A percentile compares a stretch with the other conserved stretches of the same genome.
These are phyloP conservation scores for Pseudoatta argentina DNA, from an alignment of 1,140 invertebrate species.

Conservation along the genomic window DNA sequence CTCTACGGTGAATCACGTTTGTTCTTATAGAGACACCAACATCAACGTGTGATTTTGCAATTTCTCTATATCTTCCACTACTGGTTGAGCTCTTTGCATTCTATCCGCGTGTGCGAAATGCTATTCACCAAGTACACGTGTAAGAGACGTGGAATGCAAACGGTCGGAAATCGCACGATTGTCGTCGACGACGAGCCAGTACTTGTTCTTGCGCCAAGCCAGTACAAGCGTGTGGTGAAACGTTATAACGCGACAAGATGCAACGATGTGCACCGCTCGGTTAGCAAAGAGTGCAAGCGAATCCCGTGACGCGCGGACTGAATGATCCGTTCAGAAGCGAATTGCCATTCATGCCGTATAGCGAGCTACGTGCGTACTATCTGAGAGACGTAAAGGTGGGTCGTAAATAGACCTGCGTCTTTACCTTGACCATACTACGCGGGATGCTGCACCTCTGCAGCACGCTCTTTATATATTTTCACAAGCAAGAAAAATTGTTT, in stretches of 20 bases:
- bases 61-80: constrained; percentile 21
- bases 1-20: not conserved
- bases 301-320: constrained; percentile 72
- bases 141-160: constrained; percentile 32
- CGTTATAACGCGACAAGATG: not conserved
- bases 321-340: constrained; percentile 69
- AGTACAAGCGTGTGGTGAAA: not conserved
- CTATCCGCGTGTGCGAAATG: constrained; percentile 26
- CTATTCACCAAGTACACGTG: constrained; percentile 21
- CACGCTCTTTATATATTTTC: not conserved
- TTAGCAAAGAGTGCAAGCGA: constrained; percentile 19
- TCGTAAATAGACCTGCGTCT: constrained; percentile 75
- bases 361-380: constrained; percentile 74
- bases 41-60: constrained; percentile 23
- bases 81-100: constrained; percentile 11
- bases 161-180: constrained; percentile 31
- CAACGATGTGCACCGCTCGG: constrained; percentile 7
- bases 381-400: constrained; percentile 69
- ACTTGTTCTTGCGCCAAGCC: constrained; percentile 31
- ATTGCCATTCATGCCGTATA: constrained; percentile 76
- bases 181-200: constrained; percentile 1
- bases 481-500: not conserved
- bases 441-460: constrained; percentile 10
- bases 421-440: constrained; percentile 69
- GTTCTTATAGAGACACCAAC: not conserved